Evolutionary conservation across 2,797 vertebrate species (phyloP), one percentile per base, ranked within the genome.

Genomic region (Acrossocheilus fasciatus): DNA sequence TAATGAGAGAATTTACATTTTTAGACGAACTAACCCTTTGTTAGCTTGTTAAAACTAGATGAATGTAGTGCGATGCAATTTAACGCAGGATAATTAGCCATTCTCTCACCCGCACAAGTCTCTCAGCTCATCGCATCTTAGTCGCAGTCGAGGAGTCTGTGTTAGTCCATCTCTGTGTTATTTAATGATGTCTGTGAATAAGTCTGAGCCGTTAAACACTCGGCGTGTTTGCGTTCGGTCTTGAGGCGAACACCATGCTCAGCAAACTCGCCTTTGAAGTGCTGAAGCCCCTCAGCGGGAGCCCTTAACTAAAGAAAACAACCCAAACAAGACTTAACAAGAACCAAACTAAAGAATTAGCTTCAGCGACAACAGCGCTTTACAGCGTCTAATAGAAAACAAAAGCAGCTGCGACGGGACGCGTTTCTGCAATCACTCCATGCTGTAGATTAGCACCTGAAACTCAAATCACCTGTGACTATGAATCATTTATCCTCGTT

Each of bases 1-100:
- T 43, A 72, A 41, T 41, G 68, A 23, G 4, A 70, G 4, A 5
- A n/a, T 41, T 23, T n/a, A 5, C 4, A 41, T 70, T 23, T 64
- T 45, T 4, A 0, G 1, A 18, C 14, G 45, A 57, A 9, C 50
- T 20, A 30, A 17, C 3, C 39, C 36, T 72, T 26, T 41, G n/a
- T 14, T 89, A 26, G 87, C 89, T 90, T 91, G 89, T 91, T 91
- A 90, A 87, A 84, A 74, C 83, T 85, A 89, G 84, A 84, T 66
- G 57, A 78, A 87, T 84, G 84, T 86, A 77, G 87, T 2, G 34
- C n/a, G 66, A 18, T 36, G 66, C 34, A 68, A 34, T 36, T 68
- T 18, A 36, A 4, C 30, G 30, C 74, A 4, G 30, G 18, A n/a
- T 77, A 77, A 77, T 77, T 57, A 82, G 17, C 47, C 66, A 39